Evolutionary conservation across 2,888 invertebrate species (phyloP).

Genomic region (Amphimallon solstitiale): DNA sequence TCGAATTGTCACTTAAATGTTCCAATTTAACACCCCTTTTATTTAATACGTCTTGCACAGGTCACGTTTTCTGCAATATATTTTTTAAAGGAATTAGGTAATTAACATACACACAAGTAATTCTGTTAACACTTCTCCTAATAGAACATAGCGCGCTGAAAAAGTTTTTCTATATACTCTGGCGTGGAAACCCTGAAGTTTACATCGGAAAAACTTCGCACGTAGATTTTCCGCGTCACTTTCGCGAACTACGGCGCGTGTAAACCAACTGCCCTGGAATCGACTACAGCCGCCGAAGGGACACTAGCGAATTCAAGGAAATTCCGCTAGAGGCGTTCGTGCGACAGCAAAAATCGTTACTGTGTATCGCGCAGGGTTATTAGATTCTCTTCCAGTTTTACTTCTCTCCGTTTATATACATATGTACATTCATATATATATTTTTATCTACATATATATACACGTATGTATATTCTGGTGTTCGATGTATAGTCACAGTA

Average conservation of each 20-base stretch:
- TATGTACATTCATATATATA: slow-evolving; percentile 24
- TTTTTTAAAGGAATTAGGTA: neutral
- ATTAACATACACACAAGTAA: neutral
- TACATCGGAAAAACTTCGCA: slow-evolving; percentile 32
- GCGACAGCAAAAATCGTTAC: slow-evolving; percentile 61
- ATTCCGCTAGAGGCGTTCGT: slow-evolving; percentile 55
- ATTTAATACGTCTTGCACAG: neutral
- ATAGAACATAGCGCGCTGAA: slow-evolving; percentile 4
- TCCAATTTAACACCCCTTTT: neutral
- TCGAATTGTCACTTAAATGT: too few species aligned
- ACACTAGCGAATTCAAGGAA: slow-evolving; percentile 57
- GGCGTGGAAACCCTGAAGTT: slow-evolving; percentile 20
- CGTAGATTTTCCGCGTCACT: slow-evolving; percentile 42
- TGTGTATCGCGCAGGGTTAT: slow-evolving; percentile 57
- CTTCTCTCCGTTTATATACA: slow-evolving; percentile 11
- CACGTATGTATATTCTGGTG: slow-evolving; percentile 19
- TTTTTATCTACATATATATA: slow-evolving; percentile 5
- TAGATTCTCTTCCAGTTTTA: slow-evolving; percentile 28
- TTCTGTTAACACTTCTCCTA: neutral
- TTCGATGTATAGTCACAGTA: slow-evolving; percentile 27
- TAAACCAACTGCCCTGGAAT: slow-evolving; percentile 58
- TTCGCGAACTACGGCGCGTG: slow-evolving; percentile 57
- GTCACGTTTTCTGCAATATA: slow-evolving; percentile 4
- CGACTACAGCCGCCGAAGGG: slow-evolving; percentile 60
- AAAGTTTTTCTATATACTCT: slow-evolving; percentile 19